Evolutionary conservation across 2,113 vertebrate species (phyloP), one percentile per base, ranked within the genome.

Genomic region (Calypte anna): DNA sequence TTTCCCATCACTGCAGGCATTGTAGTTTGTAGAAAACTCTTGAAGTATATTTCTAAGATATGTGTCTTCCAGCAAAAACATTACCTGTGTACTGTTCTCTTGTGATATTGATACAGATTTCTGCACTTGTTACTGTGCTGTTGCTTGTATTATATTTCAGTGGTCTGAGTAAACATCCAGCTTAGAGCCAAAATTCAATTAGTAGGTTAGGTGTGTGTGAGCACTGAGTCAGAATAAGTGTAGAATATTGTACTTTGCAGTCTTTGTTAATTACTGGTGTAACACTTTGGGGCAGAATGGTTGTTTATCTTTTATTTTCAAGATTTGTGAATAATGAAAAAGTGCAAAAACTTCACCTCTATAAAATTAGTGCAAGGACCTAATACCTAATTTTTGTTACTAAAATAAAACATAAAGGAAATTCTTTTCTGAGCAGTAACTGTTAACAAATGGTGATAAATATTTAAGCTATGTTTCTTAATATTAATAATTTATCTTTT

Each of bases 401-500:
- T 82, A 48, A 87, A 86, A 63, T 36, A 76, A 66, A 55, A 55
- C 53, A 3, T 82, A 12, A 66, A 66, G 70, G 30, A 58, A 80
- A 74, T 87, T 91, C 79, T 92, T 54, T 91, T 76, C 68, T 28
- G 53, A 43, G 55, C 46, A 46, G 66, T 33, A 92, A 63, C 93
- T 91, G 81, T 61, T 93, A 81, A 76, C 54, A 87, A 94, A 63
- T 68, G 31, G 14, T 23, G n/a, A 76, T 86, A 93, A 83, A 96
- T 67, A 79, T 94, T 95, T 86, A 67, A 93, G 33, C 10, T 2
- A 7, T 55, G 23, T 67, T 93, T 93, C 58, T 63, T 94, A 91
- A 55, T 90, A 78, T 81, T 69, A 69, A 81, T 91, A 85, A 91
- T 97, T 93, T 93, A 54, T 94, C 33, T 83, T 63, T 77, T 79